Conservation (phyloP, 2,113 vertebrate species). For the Caranx ignobilis region DNA sequence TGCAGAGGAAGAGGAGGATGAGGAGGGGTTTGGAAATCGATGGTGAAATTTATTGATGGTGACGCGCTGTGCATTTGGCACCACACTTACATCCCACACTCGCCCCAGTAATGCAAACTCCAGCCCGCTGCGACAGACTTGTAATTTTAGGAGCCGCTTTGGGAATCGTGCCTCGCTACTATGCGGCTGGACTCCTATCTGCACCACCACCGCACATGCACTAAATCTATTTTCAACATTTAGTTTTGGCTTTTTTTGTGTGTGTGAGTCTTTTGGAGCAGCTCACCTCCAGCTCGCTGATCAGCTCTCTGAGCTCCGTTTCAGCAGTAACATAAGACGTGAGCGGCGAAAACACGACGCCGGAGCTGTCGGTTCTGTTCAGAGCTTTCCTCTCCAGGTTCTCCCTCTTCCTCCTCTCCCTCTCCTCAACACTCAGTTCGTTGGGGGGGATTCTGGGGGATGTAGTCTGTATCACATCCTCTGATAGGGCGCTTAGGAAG, state of each 20-base stretch:
- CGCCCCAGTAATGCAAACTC: constrained; percentile 40
- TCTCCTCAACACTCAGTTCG: constrained; percentile 84
- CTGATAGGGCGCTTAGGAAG: constrained; percentile 84
- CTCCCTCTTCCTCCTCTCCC: constrained; percentile 85
- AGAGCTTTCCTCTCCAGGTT: constrained; percentile 86
- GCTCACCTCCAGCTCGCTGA: constrained; percentile 92
- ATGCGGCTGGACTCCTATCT: background rate
- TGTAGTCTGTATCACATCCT: constrained; percentile 81
- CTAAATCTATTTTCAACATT: constrained; percentile 31
- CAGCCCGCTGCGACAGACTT: constrained; percentile 51
- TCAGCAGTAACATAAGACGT: constrained; percentile 93
- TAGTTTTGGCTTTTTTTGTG: background rate
- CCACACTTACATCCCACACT: constrained; percentile 9
- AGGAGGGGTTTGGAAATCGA: constrained; percentile 32
- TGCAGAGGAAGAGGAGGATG: background rate
- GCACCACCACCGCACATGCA: background rate
- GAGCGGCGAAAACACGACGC: constrained; percentile 88
- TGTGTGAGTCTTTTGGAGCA: background rate
- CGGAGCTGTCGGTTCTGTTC: constrained; percentile 28
- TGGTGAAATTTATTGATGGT: constrained; percentile 55
- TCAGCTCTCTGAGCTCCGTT: constrained; percentile 91
- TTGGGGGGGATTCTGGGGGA: constrained; percentile 72
- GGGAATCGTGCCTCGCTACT: constrained; percentile 36
- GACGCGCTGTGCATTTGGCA: constrained; percentile 53
- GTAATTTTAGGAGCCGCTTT: constrained; percentile 54